Conservation (phyloP, 2,888 invertebrate genomes). For the Drosophila quinaria region DNA sequence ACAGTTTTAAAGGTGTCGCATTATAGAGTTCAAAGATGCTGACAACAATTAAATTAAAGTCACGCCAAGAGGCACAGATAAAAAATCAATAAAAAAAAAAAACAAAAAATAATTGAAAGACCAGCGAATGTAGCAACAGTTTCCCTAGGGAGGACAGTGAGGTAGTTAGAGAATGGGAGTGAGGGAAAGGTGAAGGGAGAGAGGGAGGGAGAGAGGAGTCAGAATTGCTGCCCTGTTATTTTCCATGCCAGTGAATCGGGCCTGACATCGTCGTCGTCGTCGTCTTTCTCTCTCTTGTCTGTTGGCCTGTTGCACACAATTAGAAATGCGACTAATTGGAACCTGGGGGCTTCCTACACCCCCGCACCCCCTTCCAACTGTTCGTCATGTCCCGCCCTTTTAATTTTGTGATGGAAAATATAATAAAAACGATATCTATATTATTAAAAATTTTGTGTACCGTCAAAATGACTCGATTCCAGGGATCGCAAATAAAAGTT, state of each 20-base stretch:
- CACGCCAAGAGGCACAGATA: conserved; percentile 41
- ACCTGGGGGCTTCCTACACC: conserved; percentile 36
- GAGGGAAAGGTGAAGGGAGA: too few species aligned
- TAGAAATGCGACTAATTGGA: conserved; percentile 73
- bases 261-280: conserved; percentile 23
- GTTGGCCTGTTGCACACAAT: conserved; percentile 56
- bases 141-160: conserved; percentile 12
- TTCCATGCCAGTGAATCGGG: conserved; percentile 73
- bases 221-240: conserved; percentile 52
- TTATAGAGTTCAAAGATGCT: conserved; percentile 77
- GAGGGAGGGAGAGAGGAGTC: not conserved
- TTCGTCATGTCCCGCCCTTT: not conserved
- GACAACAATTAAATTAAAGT: conserved; percentile 81
- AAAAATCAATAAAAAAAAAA: conserved; percentile 68
- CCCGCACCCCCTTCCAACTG: not conserved
- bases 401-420: not conserved
- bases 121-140: conserved; percentile 20
- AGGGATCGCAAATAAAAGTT: too few species aligned
- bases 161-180: not conserved
- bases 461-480: too few species aligned
- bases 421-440: too few species aligned
- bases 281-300: conserved; percentile 15
- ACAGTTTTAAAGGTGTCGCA: conserved; percentile 9
- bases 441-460: too few species aligned
- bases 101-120: conserved; percentile 29